These are phyloP conservation scores for Nothoprocta perdicaria DNA, from an alignment of 2,113 vertebrate genomes.

Conservation along the genomic window DNA sequence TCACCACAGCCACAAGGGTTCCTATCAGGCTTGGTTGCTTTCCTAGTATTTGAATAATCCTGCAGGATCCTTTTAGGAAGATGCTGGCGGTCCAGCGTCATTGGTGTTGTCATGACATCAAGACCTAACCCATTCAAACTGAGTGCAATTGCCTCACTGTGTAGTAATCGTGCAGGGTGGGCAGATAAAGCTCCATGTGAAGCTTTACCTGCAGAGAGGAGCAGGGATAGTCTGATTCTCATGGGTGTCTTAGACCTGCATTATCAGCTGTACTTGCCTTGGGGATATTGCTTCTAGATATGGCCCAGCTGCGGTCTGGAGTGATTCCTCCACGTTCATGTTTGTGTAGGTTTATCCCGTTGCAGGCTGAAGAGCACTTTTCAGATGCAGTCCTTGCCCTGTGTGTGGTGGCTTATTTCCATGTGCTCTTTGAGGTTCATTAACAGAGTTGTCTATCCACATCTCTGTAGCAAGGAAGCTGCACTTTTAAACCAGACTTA, in stretches of 20 bases:
- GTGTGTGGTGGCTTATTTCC: neutral
- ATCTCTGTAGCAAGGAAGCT: neutral
- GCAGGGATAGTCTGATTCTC: neutral
- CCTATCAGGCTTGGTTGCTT: neutral
- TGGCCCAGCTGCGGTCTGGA: neutral
- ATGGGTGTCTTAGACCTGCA: neutral
- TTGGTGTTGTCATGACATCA: neutral
- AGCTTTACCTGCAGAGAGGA: neutral
- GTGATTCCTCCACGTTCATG: fast-evolving
- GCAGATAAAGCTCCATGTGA: neutral
- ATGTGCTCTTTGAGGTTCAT: neutral
- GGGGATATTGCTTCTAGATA: neutral
- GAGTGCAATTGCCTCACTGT: neutral
- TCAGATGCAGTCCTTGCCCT: too few species aligned
- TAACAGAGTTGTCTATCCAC: fast-evolving
- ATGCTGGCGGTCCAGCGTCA: neutral
- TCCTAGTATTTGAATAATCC: neutral
- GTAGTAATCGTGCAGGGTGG: neutral
- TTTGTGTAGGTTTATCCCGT: neutral
- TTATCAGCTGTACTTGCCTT: neutral
- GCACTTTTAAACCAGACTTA: neutral
- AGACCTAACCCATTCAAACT: neutral
- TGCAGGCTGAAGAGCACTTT: neutral
- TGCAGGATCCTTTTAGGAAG: neutral
- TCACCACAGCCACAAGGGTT: neutral